phyloP scores from a whole-genome alignment of 2,113 vertebrate species.

The Spea multiplicata region DNA sequence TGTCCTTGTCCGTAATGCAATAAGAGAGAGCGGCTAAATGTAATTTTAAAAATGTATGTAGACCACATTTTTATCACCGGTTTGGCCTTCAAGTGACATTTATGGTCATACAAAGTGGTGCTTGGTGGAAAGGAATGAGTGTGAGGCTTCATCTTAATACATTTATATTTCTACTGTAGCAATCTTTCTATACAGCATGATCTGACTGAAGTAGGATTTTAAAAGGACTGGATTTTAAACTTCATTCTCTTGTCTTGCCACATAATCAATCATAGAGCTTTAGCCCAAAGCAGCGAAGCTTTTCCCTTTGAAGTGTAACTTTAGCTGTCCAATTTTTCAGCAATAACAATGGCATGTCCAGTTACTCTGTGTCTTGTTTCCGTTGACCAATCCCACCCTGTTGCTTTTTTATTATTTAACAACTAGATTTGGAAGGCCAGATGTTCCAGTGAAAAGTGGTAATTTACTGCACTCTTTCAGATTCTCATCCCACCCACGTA shows the following conservation, averaged over 20 bases:
- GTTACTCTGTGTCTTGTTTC: constrained; percentile 33
- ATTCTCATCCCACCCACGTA: constrained; percentile 35
- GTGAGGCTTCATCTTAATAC: neutral
- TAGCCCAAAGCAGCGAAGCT: constrained; percentile 26
- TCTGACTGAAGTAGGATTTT: neutral
- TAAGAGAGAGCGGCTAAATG: constrained; percentile 6
- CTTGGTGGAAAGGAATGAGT: neutral
- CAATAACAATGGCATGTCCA: constrained; percentile 41
- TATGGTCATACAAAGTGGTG: constrained; percentile 24
- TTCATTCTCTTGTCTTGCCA: constrained; percentile 41
- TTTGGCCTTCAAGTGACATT: constrained; percentile 1
- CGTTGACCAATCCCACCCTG: constrained; percentile 31
- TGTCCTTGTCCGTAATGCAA: neutral
- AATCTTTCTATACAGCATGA: neutral
- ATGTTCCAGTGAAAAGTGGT: constrained; percentile 33
- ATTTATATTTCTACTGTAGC: neutral
- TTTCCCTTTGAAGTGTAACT: constrained; percentile 35
- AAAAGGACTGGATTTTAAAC: neutral
- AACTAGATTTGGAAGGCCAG: constrained; percentile 33
- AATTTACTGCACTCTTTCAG: constrained; percentile 17
- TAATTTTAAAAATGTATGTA: constrained; percentile 7
- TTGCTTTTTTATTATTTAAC: constrained; percentile 41
- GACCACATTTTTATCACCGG: constrained; percentile 20
- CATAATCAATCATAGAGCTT: constrained; percentile 39
- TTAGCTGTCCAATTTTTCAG: constrained; percentile 38